Evolutionary conservation across 1,140 invertebrate species (phyloP).

Genomic region (Listronotus oregonensis): DNA sequence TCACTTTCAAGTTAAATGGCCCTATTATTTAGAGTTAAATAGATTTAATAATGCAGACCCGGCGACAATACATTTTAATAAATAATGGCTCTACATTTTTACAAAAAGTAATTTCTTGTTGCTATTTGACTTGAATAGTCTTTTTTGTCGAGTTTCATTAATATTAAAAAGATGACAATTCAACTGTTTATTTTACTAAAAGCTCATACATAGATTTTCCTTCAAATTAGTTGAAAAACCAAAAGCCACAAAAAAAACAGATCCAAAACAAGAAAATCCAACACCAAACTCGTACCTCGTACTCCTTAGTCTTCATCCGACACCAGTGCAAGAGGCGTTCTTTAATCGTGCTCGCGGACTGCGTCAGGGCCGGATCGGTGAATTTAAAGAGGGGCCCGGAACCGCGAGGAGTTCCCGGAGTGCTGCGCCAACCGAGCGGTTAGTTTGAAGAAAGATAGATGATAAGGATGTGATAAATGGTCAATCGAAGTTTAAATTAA

Average conservation of each 20-base stretch:
- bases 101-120: no score
- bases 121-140: no score
- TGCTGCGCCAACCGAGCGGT: slow-evolving; percentile 41
- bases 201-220: no score
- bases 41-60: no score
- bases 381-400: slow-evolving; percentile 77
- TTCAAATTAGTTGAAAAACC: slow-evolving; percentile 3
- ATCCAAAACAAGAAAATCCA: slow-evolving; percentile 16
- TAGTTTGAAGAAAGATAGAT: slow-evolving; percentile 17
- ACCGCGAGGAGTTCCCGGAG: slow-evolving; percentile 60
- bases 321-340: slow-evolving; percentile 95
- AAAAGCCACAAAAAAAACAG: background rate
- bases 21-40: no score
- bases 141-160: no score
- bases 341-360: slow-evolving; percentile 92
- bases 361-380: slow-evolving; percentile 81
- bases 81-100: no score
- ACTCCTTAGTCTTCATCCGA: slow-evolving; percentile 93
- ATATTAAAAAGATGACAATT: no score
- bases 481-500: background rate
- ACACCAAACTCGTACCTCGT: slow-evolving; percentile 73
- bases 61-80: no score
- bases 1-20: no score
- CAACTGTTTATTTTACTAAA: no score
- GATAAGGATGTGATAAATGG: background rate